A percentile compares a stretch with the other conserved stretches of the same genome.
phyloP scores from a whole-genome alignment of 2,113 vertebrate genomes.

The Caloenas nicobarica region DNA sequence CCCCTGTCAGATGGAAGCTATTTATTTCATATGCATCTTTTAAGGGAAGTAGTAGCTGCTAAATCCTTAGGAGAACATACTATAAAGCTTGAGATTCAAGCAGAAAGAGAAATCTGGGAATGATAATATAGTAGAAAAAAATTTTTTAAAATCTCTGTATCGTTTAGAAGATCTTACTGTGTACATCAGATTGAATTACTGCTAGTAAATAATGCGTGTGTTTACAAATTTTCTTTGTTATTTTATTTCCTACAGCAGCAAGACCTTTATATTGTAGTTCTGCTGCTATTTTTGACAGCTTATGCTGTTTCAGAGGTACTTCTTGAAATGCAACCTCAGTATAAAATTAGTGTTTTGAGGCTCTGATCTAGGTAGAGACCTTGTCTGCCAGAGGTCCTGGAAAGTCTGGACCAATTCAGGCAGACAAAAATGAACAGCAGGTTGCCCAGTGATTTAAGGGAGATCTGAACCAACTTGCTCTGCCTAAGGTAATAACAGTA shows the following conservation, averaged over 20 bases:
- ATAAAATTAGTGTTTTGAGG: neutral
- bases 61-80: neutral
- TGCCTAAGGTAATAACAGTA: neutral
- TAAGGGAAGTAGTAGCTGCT: neutral
- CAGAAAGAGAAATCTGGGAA: neutral
- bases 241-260: neutral
- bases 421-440: neutral
- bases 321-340: neutral
- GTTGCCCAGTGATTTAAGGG: neutral
- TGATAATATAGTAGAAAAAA: neutral
- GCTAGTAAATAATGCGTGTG: neutral
- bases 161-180: neutral
- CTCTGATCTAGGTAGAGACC: neutral
- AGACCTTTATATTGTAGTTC: neutral
- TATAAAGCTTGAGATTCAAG: neutral
- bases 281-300: neutral
- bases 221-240: neutral
- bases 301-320: neutral
- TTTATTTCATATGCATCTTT: neutral
- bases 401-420: neutral
- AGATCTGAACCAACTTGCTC: neutral
- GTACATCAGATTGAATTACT: neutral
- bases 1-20: neutral
- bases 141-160: fast-evolving
- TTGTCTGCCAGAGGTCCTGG: neutral